Conservation (phyloP, 2,113 vertebrate genomes). For the Diadophis punctatus region DNA sequence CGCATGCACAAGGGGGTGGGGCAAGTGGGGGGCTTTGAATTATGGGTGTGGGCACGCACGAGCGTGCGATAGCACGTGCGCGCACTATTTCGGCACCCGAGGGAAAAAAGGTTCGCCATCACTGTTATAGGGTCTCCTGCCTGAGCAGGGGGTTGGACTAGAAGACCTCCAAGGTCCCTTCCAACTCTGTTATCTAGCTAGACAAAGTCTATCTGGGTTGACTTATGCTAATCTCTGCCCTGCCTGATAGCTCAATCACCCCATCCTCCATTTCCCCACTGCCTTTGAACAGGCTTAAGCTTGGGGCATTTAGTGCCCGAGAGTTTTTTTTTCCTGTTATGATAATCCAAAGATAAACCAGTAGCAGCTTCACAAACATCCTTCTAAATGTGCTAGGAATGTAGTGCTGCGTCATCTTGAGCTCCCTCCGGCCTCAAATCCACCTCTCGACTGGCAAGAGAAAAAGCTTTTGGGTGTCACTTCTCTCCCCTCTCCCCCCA, state of each 20-base stretch:
- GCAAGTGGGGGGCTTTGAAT: no score
- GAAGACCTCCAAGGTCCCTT: no score
- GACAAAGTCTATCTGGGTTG: not conserved
- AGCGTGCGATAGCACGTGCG: no score
- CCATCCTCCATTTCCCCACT: not conserved
- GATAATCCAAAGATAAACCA: not conserved
- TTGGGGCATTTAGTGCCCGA: not conserved
- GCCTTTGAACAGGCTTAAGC: not conserved
- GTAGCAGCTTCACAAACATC: not conserved
- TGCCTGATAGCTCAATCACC: not conserved
- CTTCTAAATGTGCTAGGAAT: not conserved
- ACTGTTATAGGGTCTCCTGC: no score
- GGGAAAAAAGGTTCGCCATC: no score
- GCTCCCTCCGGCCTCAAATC: not conserved
- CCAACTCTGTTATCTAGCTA: not conserved
- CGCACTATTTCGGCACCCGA: no score
- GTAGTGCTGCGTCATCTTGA: not conserved
- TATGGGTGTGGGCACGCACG: no score
- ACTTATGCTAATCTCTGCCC: not conserved
- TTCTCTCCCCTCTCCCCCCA: fast-evolving
- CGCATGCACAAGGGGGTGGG: no score
- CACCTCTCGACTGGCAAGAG: not conserved
- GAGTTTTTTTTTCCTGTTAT: not conserved
- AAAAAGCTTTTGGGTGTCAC: not conserved
- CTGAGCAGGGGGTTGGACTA: no score